A percentile compares a stretch with the other conserved stretches of the same genome.
Evolutionary conservation across 92 coral and sea anemone species (phyloP).

Genomic region (Parazoanthus darwini): DNA sequence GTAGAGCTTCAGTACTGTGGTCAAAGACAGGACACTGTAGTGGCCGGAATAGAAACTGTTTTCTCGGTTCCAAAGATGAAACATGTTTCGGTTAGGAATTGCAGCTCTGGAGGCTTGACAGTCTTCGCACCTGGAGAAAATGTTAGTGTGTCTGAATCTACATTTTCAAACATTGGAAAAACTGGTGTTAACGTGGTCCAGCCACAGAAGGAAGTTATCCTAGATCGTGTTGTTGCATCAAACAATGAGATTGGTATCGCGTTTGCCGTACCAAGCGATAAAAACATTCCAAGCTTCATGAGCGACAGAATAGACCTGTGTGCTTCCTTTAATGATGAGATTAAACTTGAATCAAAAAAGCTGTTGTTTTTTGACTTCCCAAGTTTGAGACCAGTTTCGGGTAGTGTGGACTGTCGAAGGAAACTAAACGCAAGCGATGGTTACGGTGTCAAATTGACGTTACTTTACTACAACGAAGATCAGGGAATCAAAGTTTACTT

Average conservation of each 20-base stretch:
- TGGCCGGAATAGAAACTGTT: not conserved
- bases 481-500: slow-evolving; percentile 38
- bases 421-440: slow-evolving; percentile 42
- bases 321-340: not conserved
- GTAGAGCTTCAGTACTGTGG: slow-evolving; percentile 62
- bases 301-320: slow-evolving; percentile 53
- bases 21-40: slow-evolving; percentile 40
- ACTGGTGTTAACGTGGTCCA: slow-evolving; percentile 30
- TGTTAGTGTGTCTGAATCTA: slow-evolving; percentile 21
- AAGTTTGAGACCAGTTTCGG: no score
- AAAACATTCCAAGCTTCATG: slow-evolving; percentile 45
- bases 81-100: no score
- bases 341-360: slow-evolving; percentile 1
- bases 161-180: slow-evolving; percentile 10
- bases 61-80: no score
- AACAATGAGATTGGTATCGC: slow-evolving; percentile 45
- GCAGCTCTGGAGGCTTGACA: slow-evolving; percentile 40
- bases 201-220: not conserved
- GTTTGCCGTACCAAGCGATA: slow-evolving; percentile 37
- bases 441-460: slow-evolving; percentile 50
- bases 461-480: slow-evolving; percentile 37
- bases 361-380: no score
- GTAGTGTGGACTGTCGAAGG: slow-evolving; percentile 26
- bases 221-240: slow-evolving; percentile 37
- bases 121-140: slow-evolving; percentile 6